A percentile compares a stretch with the other conserved stretches of the same genome.
Conservation (phyloP, 2,113 vertebrate genomes). For the Fulmarus glacialis region DNA sequence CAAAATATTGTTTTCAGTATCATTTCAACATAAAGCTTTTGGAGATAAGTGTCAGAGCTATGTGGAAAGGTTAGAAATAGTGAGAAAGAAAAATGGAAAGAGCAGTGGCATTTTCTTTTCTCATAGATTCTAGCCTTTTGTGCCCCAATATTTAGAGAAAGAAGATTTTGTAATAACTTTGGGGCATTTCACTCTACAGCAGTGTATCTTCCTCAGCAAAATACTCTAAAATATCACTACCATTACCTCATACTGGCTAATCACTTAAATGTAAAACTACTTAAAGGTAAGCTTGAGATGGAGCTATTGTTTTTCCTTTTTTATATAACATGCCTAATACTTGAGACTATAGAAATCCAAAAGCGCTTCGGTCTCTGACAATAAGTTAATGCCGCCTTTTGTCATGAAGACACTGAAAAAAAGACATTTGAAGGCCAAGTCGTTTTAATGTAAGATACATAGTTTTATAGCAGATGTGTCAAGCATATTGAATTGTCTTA, state of each 20-base stretch:
- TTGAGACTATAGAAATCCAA: background rate
- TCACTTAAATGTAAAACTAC: background rate
- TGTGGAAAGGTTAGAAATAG: background rate
- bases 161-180: background rate
- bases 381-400: background rate
- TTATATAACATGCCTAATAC: background rate
- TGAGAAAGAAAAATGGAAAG: background rate
- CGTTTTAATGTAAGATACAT: background rate
- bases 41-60: background rate
- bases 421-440: background rate
- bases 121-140: background rate
- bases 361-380: accelerated
- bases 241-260: background rate
- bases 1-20: background rate
- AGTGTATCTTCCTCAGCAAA: background rate
- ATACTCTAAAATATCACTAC: background rate
- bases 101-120: background rate
- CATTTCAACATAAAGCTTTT: background rate
- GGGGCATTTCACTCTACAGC: background rate
- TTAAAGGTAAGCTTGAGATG: background rate
- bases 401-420: background rate
- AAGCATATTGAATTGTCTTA: background rate
- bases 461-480: background rate
- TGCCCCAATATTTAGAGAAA: background rate
- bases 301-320: background rate